Base-by-base conservation (phyloP, 1,140 invertebrate genomes). In the Heterodera carotae region DNA sequence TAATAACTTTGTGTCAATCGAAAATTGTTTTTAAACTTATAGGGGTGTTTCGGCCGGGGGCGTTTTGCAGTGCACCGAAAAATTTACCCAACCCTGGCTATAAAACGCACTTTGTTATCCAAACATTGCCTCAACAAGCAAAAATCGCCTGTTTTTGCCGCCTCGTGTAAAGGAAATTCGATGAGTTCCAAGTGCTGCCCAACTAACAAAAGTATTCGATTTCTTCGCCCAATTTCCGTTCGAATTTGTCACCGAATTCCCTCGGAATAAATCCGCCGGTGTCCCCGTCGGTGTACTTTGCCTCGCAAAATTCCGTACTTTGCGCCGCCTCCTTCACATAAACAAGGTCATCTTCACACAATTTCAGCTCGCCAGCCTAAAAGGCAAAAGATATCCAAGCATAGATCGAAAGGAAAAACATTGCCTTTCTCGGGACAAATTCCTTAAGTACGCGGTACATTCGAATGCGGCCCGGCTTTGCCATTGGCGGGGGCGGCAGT, bases 141-240 rank as follows among this genome's bases (percentile, higher is more conserved):
- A 5, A 92, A 81, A 84, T 93, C 92, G 27, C 92, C 92, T 78
- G 92, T 88, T 84, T 91, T 91, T 2, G 92, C 92, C 79, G 92
- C 92, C 87, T 93, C 92, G 83, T 93, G 92, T 29, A 93, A 84
- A 22, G 92, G 92, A 77, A 91, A 88, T 72, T 92, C 89, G 64
- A 92, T 88, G 78, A 91, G 89, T 84, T 92, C 90, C 31, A 90
- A 91, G 84, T 91, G 91, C 79, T 90, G 31, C 89, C 87, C 91
- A 90, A 73, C 92, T 39, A 15, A 70, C 56, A 62, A 71, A 25
- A 7, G 6, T 31, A 34, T 62, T 48, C 25, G 29, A n/a, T 29
- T 15, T 6, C 72, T 33, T 77, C 34, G 29, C 15, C 18, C 1
- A 18, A 80, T 53, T 25, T 25, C 7, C 25, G 39, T 18, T 18